Conservation (phyloP, 2,797 vertebrate species). For the Rachycentron canadum region DNA sequence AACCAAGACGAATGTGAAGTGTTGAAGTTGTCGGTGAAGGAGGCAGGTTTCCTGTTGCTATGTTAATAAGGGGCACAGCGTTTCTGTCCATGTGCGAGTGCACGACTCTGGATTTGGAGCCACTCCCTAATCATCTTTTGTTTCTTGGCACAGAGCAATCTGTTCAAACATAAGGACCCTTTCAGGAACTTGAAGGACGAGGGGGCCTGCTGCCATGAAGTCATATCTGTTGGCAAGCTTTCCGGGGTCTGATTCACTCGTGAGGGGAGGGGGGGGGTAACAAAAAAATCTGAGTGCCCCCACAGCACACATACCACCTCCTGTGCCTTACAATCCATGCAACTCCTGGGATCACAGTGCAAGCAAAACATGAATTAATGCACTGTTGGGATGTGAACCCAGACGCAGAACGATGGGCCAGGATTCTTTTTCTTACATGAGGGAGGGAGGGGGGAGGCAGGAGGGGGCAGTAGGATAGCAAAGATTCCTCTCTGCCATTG, state of each 20-base stretch:
- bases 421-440: constrained; percentile 41
- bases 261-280: constrained; percentile 4
- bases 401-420: constrained; percentile 31
- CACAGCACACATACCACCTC: constrained; percentile 61
- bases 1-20: constrained; percentile 28
- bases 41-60: constrained; percentile 61
- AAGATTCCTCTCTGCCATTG: constrained; percentile 63
- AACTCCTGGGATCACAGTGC: constrained; percentile 51
- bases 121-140: constrained; percentile 78
- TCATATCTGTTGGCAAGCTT: constrained; percentile 82
- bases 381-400: constrained; percentile 46
- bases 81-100: constrained; percentile 57
- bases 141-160: constrained; percentile 78
- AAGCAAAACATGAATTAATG: constrained; percentile 56
- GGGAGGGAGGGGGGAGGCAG: neutral
- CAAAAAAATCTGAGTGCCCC: constrained; percentile 61
- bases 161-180: constrained; percentile 81
- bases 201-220: constrained; percentile 77
- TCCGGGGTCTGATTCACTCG: constrained; percentile 60
- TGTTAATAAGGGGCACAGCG: constrained; percentile 56
- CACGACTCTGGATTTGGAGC: constrained; percentile 70
- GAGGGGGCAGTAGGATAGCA: constrained; percentile 19
- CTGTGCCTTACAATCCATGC: constrained; percentile 53
- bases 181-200: constrained; percentile 72
- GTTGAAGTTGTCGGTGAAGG: constrained; percentile 53